Evolutionary conservation across 2,113 vertebrate species (phyloP), one percentile per base, ranked within the genome.

Genomic region (Clarias macrocephalus): DNA sequence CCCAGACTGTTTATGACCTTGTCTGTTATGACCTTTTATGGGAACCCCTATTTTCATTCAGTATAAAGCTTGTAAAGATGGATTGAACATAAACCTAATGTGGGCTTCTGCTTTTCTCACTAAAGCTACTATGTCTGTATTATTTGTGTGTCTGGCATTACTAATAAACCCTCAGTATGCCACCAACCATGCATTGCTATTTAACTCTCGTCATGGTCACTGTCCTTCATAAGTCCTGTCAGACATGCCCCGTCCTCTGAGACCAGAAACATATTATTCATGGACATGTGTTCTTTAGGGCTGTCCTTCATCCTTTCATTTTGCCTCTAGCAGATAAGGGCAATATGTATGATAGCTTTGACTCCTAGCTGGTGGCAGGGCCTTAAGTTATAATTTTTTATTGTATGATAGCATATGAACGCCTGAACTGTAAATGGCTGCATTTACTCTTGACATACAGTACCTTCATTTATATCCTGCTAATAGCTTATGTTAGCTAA

Each of bases 161-260:
- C n/a, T 87, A 60, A 42, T 42, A 37, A 25, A 37, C 21, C 37
- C 54, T 87, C 57, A 52, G 54, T 56, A 87, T 2, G n/a, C 30
- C 54, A 82, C 11, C 65, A 72, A 48, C 21, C n/a, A n/a, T 87
- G 56, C 82, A 87, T 82, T 82, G 7, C 79, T 68, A 87, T 82
- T 87, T 82, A 87, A 87, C 79, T 62, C 79, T 23, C 37, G 79
- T 82, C 66, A 82, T 63, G 80, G 79, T 87, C 80, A 63, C 85
- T 87, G n/a, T 73, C 79, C 77, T 80, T 86, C 33, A 11, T 52
- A 82, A 82, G 56, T 66, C 66, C 33, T 54, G 42, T 75, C 56
- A 82, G 66, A 5, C 80, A 66, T 79, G 42, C 65, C 25, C n/a
- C n/a, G 18, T 85, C 84, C 79, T 80, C 65, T 82, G 85, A 42